Evolutionary conservation across 2,113 vertebrate species (phyloP), one percentile per base, ranked within the genome.

Genomic region (Brienomyrus brachyistius): DNA sequence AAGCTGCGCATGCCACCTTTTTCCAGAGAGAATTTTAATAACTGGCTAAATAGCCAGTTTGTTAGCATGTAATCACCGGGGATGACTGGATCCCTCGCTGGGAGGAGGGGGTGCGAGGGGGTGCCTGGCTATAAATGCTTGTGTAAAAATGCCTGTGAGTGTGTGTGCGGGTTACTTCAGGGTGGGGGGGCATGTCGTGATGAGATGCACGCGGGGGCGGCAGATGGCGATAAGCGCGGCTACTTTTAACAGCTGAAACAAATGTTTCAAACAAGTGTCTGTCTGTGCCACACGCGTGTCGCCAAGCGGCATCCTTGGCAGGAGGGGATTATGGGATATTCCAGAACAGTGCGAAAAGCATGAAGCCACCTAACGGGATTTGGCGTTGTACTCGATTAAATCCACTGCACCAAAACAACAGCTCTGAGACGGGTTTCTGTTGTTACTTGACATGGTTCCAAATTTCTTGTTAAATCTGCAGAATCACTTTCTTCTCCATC

Each of bases 241-340:
- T 48, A 52, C 85, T 52, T 86, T 52, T 52, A 51, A 86, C n/a
- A 10, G 27, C 47, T 54, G 85, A 86, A 52, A 86, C 85, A 86
- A 52, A 52, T 86, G 85, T 85, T 85, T 85, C 47, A 86, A 52
- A 86, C 85, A 86, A 52, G 23, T 86, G 85, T 85, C 19, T 85
- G 21, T 85, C 40, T 43, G 47, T 85, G 82, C 82, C 43, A 50
- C 82, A 23, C 4, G 43, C 23, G 19, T 47, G 82, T 23, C 48
- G 45, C 82, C 82, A 85, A 50, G 82, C 27, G 45, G 43, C 82
- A 27, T 86, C 50, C 85, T 35, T 54, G 85, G 47, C 43, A 86
- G 85, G 8, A 86, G 50, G 50, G 50, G 50, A 52, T 86, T 86
- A 54, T 86, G 85, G 85, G 85, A 86, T 86, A 86, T 86, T 27